Percentiles rank a stretch among this genome's conserved stretches.
Conservation (phyloP, 1,140 invertebrate species). For the Ostrea edulis region DNA sequence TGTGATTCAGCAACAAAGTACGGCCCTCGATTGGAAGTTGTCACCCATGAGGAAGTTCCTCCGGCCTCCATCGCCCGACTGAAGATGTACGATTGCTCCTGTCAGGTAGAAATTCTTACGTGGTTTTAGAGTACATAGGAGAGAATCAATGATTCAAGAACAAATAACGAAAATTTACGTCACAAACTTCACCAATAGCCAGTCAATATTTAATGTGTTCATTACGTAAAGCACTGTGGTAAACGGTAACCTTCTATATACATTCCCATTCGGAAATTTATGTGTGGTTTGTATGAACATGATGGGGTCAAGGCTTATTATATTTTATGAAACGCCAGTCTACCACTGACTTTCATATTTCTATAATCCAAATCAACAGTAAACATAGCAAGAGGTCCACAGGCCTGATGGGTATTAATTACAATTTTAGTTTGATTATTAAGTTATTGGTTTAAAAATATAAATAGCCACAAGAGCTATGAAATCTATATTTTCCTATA, state of each 20-base stretch:
- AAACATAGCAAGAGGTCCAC: no score
- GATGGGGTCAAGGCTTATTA: background rate
- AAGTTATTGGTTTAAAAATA: no score
- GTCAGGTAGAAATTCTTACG: background rate
- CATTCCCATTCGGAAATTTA: background rate
- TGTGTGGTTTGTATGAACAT: background rate
- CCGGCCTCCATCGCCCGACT: background rate
- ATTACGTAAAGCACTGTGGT: background rate
- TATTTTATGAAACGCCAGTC: background rate
- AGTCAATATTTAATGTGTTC: no score
- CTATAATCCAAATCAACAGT: no score
- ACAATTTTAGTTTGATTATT: no score
- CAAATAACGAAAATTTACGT: background rate
- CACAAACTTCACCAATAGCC: background rate
- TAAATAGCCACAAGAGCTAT: no score
- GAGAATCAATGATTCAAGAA: background rate
- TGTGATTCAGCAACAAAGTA: background rate
- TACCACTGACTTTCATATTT: no score
- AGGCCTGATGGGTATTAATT: no score
- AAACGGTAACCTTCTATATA: background rate
- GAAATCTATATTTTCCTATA: no score
- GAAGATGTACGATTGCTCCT: constrained; percentile 3
- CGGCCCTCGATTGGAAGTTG: constrained; percentile 4
- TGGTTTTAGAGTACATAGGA: background rate
- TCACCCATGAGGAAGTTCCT: constrained; percentile 7